A percentile compares a stretch with the other conserved stretches of the same genome.
These are phyloP conservation scores for Holotrichia oblita DNA, from an alignment of 1,140 invertebrate species.

Conservation along the genomic window DNA sequence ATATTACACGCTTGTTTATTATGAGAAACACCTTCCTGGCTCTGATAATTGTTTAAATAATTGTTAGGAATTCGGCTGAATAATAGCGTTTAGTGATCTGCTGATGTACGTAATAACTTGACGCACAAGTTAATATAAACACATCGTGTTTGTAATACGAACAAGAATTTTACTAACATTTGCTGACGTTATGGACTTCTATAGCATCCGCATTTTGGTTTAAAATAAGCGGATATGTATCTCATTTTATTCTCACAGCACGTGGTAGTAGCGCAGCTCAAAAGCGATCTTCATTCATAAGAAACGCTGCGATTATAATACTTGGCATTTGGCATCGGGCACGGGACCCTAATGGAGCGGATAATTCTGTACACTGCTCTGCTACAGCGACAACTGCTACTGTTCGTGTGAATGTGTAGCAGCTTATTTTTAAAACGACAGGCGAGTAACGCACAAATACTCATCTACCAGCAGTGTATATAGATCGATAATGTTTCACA, in stretches of 20 bases:
- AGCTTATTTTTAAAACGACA: slow-evolving; percentile 18
- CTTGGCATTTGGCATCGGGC: slow-evolving; percentile 11
- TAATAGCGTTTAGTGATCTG: neutral
- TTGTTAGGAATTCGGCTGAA: neutral
- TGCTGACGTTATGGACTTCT: neutral
- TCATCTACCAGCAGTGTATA: neutral
- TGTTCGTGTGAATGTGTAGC: neutral
- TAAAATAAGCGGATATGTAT: slow-evolving; percentile 9
- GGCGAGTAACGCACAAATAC: slow-evolving; percentile 4
- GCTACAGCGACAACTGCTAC: neutral
- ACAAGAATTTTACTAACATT: neutral
- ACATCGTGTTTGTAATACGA: neutral
- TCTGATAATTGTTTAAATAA: too few species aligned
- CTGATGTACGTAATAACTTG: neutral
- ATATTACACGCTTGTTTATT: too few species aligned
- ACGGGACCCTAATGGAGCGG: slow-evolving; percentile 17
- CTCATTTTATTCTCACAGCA: neutral
- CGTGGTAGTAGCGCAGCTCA: neutral
- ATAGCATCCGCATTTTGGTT: neutral
- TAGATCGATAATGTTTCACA: slow-evolving; percentile 20
- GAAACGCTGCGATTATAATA: neutral
- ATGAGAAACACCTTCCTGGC: too few species aligned
- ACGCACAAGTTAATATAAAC: neutral
- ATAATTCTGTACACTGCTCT: slow-evolving; percentile 20
- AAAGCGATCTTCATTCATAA: slow-evolving; percentile 23